Evolutionary conservation across 2,113 vertebrate genomes (phyloP).

Genomic region (Chamaetylas fuelleborni): DNA sequence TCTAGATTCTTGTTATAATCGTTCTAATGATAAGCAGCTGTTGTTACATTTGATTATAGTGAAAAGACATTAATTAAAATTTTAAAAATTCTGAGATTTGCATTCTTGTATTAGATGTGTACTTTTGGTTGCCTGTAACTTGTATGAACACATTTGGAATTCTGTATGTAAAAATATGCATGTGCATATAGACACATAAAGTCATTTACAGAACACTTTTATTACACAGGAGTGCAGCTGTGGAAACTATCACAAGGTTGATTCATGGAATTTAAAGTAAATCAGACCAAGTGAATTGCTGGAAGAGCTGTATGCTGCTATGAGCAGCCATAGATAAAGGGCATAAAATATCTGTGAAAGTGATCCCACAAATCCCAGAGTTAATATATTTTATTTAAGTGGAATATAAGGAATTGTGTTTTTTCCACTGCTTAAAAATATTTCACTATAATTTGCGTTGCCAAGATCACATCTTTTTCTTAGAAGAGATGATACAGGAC

Average conservation of each 20-base stretch:
- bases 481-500: not conserved
- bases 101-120: not conserved
- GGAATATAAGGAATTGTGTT: not conserved
- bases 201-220: constrained; percentile 10
- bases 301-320: not conserved
- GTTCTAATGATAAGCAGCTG: not conserved
- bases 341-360: not conserved
- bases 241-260: constrained; percentile 1
- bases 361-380: not conserved
- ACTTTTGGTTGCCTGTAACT: not conserved
- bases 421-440: not conserved
- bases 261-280: constrained; percentile 30
- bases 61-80: not conserved
- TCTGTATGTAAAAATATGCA: not conserved
- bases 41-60: not conserved
- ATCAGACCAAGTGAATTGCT: not conserved
- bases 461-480: not conserved
- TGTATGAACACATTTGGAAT: not conserved
- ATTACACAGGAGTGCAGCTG: not conserved
- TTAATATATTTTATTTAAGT: not conserved
- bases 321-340: not conserved
- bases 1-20: not conserved
- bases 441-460: not conserved
- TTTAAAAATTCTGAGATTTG: not conserved
- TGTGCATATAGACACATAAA: not conserved